Base-by-base conservation (phyloP, 2,113 vertebrate species). In the Tiliqua scincoides region DNA sequence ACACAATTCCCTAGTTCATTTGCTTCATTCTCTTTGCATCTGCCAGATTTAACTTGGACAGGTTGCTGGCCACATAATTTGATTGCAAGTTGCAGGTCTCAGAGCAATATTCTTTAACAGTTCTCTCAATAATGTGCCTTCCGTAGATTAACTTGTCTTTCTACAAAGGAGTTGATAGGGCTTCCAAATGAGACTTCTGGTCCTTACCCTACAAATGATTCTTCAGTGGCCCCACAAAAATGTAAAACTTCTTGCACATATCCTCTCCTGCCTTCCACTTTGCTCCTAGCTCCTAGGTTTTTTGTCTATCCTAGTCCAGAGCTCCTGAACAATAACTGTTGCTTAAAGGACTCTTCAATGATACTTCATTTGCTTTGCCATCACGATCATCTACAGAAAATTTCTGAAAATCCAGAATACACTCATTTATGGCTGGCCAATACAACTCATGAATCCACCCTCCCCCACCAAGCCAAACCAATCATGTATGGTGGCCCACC, bases 161-260 rank as follows among this genome's bases (percentile, higher is more conserved):
- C 23, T 32, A 73, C n/a, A 62, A 80, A 63, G 40, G 57, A 30
- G 32, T n/a, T 35, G 76, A 73, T 2, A 23, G 6, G 43, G 37
- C n/a, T 75, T 74, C 61, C 59, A 25, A 74, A 84, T 84, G 59
- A 84, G 40, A 52, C 54, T 72, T 85, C 67, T 52, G 57, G 54
- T 37, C 23, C 5, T 48, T 80, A 40, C 15, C 85, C 76, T 80
- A 80, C 21, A 59, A 86, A 63, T 72, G 32, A 72, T 65, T 35
- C 25, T 79, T 14, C 9, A 23, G 17, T 27, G 27, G 48, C 35
- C 15, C 30, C 32, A 67, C 62, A 70, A 15, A 70, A 35, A 3
- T 35, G 4, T 20, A n/a, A n/a, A n/a, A 37, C 5, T 23, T 70
- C 4, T 1, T 17, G 23, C 8, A 10, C 6, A n/a, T 6, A 21